Base-by-base conservation (phyloP, 2,113 vertebrate genomes). In the Polypterus senegalus region DNA sequence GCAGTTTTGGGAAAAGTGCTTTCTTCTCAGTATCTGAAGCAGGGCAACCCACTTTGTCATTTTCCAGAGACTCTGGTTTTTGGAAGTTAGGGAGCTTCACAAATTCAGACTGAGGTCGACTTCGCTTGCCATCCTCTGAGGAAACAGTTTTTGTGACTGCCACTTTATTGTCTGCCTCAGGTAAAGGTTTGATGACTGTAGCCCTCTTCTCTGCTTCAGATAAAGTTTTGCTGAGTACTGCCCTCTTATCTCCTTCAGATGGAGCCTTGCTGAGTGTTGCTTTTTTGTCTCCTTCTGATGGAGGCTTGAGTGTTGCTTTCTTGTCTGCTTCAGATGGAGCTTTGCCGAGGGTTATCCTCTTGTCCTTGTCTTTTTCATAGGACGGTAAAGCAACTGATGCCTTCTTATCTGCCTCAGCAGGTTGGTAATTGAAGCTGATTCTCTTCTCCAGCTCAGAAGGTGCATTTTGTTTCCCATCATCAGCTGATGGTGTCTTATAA, bases 231-330 rank as follows among this genome's bases (percentile, higher is more conserved):
- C 62, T 72, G 27, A 27, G 27, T 27, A 27, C 2, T 27, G 27
- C 55, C 79, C 85, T 64, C 84, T 89, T 47, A 80, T 92, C 90
- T 11, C 92, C 90, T 46, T 72, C 73, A 68, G 84, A 79, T 65
- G 63, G 7, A n/a, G 85, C 72, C 78, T 89, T 91, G 64, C 74
- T 72, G 11, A 85, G 77, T 75, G 72, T 89, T 63, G 81, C 57
- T 70, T 73, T 72, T 69, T 79, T 88, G 59, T 79, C 81, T 2
- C 77, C 70, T 48, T 91, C 91, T 2, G 80, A 76, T 6, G 88
- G 81, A 60, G 65, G 70, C 53, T 79, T 77, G 57, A 76, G 72
- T 49, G 81, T 80, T 3, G 79, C 27, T 27, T 27, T 27, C 27
- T 27, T 27, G 27, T 27, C 27, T 27, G 27, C 27, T 27, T 27